Conservation (phyloP, 2,888 invertebrate genomes). For the Sphinx pinastri region DNA sequence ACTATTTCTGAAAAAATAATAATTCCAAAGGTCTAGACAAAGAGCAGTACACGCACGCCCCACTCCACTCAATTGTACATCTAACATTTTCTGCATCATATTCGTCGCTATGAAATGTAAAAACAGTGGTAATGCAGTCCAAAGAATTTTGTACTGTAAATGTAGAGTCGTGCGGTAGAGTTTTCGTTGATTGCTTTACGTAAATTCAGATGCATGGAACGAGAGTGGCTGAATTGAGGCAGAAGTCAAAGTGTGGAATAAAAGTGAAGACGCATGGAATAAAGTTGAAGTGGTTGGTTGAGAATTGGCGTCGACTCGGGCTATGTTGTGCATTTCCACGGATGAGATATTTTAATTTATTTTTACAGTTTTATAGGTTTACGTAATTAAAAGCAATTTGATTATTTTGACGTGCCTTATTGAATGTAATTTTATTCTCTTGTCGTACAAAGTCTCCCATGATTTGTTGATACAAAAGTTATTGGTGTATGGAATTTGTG, state of each 20-base stretch:
- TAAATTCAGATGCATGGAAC: slow-evolving; percentile 75
- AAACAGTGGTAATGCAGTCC: slow-evolving; percentile 65
- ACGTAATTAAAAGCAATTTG: not conserved
- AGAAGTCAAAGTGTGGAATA: slow-evolving; percentile 79
- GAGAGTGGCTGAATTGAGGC: slow-evolving; percentile 79
- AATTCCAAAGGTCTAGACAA: slow-evolving; percentile 58
- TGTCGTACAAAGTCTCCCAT: no score
- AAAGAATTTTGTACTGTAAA: slow-evolving; percentile 39
- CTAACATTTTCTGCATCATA: slow-evolving; percentile 81
- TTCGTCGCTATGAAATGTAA: slow-evolving; percentile 80
- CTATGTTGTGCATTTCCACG: slow-evolving; percentile 18
- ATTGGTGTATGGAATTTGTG: no score
- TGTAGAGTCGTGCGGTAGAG: slow-evolving; percentile 37
- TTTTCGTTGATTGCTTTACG: slow-evolving; percentile 43
- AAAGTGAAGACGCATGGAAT: slow-evolving; percentile 70
- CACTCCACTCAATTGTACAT: slow-evolving; percentile 75
- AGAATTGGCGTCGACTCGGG: slow-evolving; percentile 41
- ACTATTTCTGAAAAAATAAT: slow-evolving; percentile 49
- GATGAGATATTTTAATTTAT: not conserved
- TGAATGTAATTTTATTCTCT: no score
- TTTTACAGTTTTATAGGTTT: not conserved
- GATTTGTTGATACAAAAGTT: no score
- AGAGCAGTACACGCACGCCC: slow-evolving; percentile 57
- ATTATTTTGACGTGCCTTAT: no score
- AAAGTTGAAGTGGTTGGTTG: slow-evolving; percentile 42